A percentile compares a stretch with the other conserved stretches of the same genome.
Evolutionary conservation across 2,888 invertebrate genomes (phyloP).

Genomic region (Mesorhabditis sp.): DNA sequence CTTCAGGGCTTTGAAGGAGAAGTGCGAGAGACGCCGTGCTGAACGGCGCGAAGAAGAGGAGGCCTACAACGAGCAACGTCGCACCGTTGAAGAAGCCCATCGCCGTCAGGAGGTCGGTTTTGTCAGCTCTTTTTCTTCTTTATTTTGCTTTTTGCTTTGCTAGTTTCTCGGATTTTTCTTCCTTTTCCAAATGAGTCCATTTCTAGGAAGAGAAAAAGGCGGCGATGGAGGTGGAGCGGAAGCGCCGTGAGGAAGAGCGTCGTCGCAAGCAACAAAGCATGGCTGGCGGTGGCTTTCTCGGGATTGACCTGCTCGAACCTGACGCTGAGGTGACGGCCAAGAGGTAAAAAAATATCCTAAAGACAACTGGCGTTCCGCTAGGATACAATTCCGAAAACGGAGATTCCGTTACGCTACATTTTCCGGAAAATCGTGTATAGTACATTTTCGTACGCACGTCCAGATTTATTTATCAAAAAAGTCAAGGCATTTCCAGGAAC

Average conservation of each 20-base stretch:
- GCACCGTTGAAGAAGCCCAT: slow-evolving; percentile 11
- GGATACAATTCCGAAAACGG: too few relatives aligned
- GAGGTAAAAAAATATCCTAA: neutral
- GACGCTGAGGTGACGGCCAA: slow-evolving; percentile 30
- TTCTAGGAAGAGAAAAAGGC: slow-evolving; percentile 39
- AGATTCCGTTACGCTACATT: too few relatives aligned
- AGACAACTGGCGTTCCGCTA: neutral
- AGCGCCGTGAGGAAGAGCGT: slow-evolving; percentile 55
- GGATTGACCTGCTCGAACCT: slow-evolving; percentile 24
- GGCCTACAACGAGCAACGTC: slow-evolving; percentile 41
- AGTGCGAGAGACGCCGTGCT: slow-evolving; percentile 70
- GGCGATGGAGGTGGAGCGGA: slow-evolving; percentile 30
- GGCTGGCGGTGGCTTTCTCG: slow-evolving; percentile 30
- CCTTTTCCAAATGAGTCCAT: neutral
- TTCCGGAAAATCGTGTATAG: too few relatives aligned
- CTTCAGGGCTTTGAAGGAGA: slow-evolving; percentile 76
- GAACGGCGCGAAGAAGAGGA: slow-evolving; percentile 43
- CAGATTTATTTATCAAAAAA: too few relatives aligned
- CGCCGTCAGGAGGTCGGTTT: neutral
- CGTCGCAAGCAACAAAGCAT: slow-evolving; percentile 45
- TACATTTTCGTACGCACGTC: too few relatives aligned
- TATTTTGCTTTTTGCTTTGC: neutral
- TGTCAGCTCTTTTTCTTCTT: neutral
- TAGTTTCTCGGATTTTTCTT: neutral
- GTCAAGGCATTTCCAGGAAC: neutral